Base-by-base conservation (phyloP, 2,888 invertebrate species). In the Lepas anatifera region DNA sequence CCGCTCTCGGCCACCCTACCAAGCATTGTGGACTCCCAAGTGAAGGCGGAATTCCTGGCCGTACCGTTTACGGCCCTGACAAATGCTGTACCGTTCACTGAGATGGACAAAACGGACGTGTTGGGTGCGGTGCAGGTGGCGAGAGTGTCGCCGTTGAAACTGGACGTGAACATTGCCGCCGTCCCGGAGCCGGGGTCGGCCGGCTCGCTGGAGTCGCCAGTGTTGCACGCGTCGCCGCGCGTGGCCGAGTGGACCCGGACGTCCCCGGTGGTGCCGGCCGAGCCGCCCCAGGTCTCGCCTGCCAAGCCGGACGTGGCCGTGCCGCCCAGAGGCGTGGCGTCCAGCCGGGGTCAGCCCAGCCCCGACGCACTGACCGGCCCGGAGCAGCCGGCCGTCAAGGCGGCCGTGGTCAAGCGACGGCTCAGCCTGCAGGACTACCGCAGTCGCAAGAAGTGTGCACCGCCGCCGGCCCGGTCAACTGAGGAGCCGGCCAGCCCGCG, bases 341-440 rank as follows among this genome's bases (percentile, higher is more conserved):
- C 11, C 8, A 11, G 13, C 13, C 16, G 16, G 11, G 11, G 52
- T 52, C 52, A 13, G n/a, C n/a, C n/a, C n/a, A n/a, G n/a, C n/a
- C n/a, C n/a, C n/a, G n/a, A n/a, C n/a, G n/a, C n/a, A n/a, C n/a
- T n/a, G n/a, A n/a, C n/a, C n/a, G n/a, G n/a, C n/a, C n/a, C n/a
- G n/a, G n/a, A n/a, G n/a, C n/a, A n/a, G n/a, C n/a, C n/a, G n/a
- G n/a, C 41, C 41, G 41, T 41, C 41, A 41, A 41, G 41, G 41
- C 41, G 41, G 43, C 67, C n/a, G 70, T 48, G 41, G 69, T 58
- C 46, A 69, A 70, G 18, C 67, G 39, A 2, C 32, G 52, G 4
- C 70, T 29, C 7, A 69, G 46, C 11, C 46, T 70, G 35, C 67
- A 64, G 46, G 67, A 43, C 48, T 66, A 48, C 50, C 70, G 52